A percentile compares a stretch with the other conserved stretches of the same genome.
These are phyloP conservation scores for Leucopternis melanops DNA, from an alignment of 2,113 vertebrate species.

Conservation along the genomic window DNA sequence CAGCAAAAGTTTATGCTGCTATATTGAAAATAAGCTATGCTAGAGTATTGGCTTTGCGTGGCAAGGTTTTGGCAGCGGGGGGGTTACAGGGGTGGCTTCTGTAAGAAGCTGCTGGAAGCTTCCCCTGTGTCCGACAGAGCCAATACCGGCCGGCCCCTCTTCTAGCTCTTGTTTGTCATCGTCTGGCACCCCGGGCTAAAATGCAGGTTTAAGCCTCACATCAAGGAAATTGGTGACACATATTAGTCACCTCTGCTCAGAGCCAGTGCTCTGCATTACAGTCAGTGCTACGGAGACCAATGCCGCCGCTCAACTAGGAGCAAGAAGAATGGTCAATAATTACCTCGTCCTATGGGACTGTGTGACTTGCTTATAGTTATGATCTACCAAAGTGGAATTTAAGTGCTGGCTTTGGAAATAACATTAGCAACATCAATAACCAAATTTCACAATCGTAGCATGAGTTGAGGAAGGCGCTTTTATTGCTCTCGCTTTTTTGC, in stretches of 20 bases:
- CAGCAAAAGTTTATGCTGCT: no score
- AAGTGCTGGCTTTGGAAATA: neutral
- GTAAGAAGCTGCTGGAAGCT: no score
- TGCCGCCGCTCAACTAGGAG: neutral
- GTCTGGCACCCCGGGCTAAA: slow-evolving; percentile 1
- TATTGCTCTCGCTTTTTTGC: neutral
- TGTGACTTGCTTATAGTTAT: neutral
- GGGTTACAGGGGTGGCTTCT: no score
- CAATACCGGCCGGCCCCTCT: no score
- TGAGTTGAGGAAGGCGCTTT: neutral
- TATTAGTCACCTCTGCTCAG: neutral
- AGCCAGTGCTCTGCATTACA: neutral
- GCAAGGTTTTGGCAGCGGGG: no score
- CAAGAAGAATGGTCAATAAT: neutral
- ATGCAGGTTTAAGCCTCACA: neutral
- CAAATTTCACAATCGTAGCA: neutral
- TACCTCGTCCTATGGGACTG: neutral
- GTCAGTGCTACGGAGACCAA: neutral
- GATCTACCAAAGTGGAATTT: neutral
- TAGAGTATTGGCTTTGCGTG: no score
- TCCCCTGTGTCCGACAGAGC: no score
- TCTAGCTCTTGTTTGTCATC: slow-evolving; percentile 32
- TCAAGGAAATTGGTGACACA: neutral
- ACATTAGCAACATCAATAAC: neutral
- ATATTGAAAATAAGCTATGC: no score